Conservation (phyloP, 1,140 invertebrate species). For the Lasioglossum albipes region DNA sequence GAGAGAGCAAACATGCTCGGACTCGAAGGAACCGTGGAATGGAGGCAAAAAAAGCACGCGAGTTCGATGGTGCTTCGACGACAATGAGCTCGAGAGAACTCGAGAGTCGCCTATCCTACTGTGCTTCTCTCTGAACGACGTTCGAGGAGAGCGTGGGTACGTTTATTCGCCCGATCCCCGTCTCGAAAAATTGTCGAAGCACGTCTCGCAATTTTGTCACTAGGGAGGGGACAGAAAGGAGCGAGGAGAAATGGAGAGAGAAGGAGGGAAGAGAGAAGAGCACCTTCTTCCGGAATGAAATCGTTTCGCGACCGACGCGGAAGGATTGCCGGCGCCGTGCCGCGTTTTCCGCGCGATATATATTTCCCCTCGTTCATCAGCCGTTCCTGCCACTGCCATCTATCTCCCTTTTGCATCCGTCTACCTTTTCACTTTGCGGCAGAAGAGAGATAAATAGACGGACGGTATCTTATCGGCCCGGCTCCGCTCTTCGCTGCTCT, state of each 20-base stretch:
- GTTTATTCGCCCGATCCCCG: conserved; percentile 10
- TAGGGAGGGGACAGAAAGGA: too few relatives aligned
- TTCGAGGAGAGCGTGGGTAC: background rate
- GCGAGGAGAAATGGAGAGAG: too few relatives aligned
- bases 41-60: background rate
- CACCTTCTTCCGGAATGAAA: conserved; percentile 21
- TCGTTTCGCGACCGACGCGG: conserved; percentile 27
- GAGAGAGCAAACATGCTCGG: background rate
- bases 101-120: background rate
- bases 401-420: conserved; percentile 40
- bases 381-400: conserved; percentile 10
- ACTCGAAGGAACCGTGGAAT: background rate
- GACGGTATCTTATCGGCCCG: conserved; percentile 25
- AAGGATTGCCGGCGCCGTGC: conserved; percentile 19
- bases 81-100: background rate
- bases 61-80: conserved; percentile 2
- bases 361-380: conserved; percentile 53
- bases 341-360: conserved; percentile 25
- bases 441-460: conserved; percentile 25
- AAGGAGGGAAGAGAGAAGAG: too few relatives aligned
- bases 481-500: background rate
- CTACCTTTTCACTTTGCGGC: conserved; percentile 26
- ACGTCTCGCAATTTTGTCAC: conserved; percentile 1
- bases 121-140: background rate
- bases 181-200: background rate